These are phyloP conservation scores for Ptychodera flava DNA, from an alignment of 35 echinoderm and acorn worm species.

Conservation along the genomic window DNA sequence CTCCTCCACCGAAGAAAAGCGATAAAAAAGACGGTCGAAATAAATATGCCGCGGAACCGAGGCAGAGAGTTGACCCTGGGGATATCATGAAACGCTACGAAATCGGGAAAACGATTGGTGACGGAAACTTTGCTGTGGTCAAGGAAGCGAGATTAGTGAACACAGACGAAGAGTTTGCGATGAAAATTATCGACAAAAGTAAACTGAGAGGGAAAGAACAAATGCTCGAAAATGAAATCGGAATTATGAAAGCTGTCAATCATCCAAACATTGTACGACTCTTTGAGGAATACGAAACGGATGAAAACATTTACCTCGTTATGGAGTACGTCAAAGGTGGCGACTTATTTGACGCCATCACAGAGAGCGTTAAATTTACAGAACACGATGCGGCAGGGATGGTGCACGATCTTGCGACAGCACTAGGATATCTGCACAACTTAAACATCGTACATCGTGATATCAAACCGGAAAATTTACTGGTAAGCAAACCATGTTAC, in stretches of 20 bases:
- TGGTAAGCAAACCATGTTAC: slow-evolving; percentile 77
- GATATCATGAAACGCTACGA: slow-evolving; percentile 66
- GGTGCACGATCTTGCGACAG: slow-evolving; percentile 76
- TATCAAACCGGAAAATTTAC: slow-evolving; percentile 92
- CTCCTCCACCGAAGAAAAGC: background rate
- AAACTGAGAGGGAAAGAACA: slow-evolving; percentile 89
- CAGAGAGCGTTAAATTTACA: slow-evolving; percentile 97
- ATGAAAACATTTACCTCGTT: slow-evolving; percentile 80
- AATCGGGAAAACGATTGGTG: slow-evolving; percentile 85
- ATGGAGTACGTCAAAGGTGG: slow-evolving; percentile 94
- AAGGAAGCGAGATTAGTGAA: slow-evolving; percentile 46
- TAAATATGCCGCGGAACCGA: background rate
- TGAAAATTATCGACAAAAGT: slow-evolving; percentile 91
- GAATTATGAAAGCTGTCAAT: slow-evolving; percentile 78
- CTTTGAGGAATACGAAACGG: slow-evolving; percentile 89
- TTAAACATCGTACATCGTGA: slow-evolving; percentile 91
- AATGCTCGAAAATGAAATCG: slow-evolving; percentile 98
- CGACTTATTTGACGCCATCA: slow-evolving; percentile 97
- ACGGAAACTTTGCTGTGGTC: slow-evolving; percentile 96
- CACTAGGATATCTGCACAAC: slow-evolving; percentile 66
- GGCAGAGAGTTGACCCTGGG: background rate
- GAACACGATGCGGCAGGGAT: slow-evolving; percentile 87
- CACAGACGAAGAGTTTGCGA: slow-evolving; percentile 73
- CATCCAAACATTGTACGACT: slow-evolving; percentile 92
- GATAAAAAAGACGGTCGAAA: background rate